Conservation (phyloP, 2,888 invertebrate genomes). For the Trissoscelio sp. region DNA sequence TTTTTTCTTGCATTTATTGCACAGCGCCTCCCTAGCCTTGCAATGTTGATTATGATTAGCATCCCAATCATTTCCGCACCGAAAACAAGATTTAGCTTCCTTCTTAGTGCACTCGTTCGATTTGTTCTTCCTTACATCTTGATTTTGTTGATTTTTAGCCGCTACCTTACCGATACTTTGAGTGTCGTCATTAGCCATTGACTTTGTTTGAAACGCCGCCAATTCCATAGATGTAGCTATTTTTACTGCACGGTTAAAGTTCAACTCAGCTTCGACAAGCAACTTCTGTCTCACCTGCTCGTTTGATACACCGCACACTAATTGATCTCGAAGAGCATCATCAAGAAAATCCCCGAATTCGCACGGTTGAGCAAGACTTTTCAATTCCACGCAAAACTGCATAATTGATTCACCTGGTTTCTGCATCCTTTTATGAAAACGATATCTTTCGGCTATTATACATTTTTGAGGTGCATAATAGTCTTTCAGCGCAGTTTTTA, state of each 20-base stretch:
- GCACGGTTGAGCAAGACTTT: slow-evolving; percentile 41
- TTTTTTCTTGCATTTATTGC: not conserved
- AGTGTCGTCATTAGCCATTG: not conserved
- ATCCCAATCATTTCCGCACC: slow-evolving; percentile 3
- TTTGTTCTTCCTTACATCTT: not conserved
- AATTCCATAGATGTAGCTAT: slow-evolving; percentile 11
- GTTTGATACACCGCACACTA: not conserved
- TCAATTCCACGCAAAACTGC: slow-evolving; percentile 69
- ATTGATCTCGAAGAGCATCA: slow-evolving; percentile 2
- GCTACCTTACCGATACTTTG: not conserved
- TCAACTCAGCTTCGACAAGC: slow-evolving; percentile 66
- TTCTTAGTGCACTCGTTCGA: not conserved
- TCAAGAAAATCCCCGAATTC: not conserved
- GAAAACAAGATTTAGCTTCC: not conserved
- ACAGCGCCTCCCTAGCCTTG: not conserved
- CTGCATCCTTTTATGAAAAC: not conserved
- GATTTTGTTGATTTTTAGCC: not conserved
- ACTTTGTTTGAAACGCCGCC: slow-evolving; percentile 37
- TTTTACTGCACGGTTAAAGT: slow-evolving; percentile 60
- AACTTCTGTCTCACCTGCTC: slow-evolving; percentile 50
- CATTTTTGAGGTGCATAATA: slow-evolving; percentile 14
- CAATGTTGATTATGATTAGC: not conserved
- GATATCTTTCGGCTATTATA: slow-evolving; percentile 1
- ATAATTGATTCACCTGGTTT: slow-evolving; percentile 37
- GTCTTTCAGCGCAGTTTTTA: slow-evolving; percentile 40